Percentiles rank a stretch among this genome's conserved stretches.
phyloP scores from a whole-genome alignment of 2,797 vertebrate genomes.

The Micrastur ruficollis region DNA sequence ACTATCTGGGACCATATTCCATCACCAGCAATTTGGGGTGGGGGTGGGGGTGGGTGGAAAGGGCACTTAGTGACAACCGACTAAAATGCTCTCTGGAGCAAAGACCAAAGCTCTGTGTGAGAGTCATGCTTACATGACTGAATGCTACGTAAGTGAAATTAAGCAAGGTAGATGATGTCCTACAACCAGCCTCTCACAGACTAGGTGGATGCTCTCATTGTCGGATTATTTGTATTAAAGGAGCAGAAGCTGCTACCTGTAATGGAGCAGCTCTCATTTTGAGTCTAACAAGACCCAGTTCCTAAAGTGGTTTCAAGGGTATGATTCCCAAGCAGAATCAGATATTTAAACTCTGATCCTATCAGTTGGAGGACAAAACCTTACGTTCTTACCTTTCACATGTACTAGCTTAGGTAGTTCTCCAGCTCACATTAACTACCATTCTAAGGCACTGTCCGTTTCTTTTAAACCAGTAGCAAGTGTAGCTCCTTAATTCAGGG shows the following conservation, averaged over 20 bases:
- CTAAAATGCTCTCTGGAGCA: neutral
- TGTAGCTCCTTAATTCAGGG: neutral
- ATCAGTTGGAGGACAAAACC: neutral
- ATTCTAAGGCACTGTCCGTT: neutral
- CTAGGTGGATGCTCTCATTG: neutral
- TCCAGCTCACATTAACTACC: neutral
- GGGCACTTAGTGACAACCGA: neutral
- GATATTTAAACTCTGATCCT: neutral
- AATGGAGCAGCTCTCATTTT: neutral
- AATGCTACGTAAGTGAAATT: neutral
- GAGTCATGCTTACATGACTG: fast-evolving
- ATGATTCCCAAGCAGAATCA: neutral
- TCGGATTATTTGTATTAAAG: neutral
- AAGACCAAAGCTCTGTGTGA: neutral
- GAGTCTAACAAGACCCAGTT: neutral
- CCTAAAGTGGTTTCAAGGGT: neutral
- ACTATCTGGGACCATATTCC: neutral
- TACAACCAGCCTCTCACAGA: neutral
- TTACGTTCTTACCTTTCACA: neutral
- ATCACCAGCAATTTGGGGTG: neutral
- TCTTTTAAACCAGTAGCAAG: neutral
- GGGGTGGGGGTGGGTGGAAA: no score
- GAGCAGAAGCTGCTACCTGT: neutral
- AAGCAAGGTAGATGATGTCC: neutral
- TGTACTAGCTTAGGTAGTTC: neutral